phyloP scores from a whole-genome alignment of 1,140 invertebrate species.

The Monomorium pharaonis region DNA sequence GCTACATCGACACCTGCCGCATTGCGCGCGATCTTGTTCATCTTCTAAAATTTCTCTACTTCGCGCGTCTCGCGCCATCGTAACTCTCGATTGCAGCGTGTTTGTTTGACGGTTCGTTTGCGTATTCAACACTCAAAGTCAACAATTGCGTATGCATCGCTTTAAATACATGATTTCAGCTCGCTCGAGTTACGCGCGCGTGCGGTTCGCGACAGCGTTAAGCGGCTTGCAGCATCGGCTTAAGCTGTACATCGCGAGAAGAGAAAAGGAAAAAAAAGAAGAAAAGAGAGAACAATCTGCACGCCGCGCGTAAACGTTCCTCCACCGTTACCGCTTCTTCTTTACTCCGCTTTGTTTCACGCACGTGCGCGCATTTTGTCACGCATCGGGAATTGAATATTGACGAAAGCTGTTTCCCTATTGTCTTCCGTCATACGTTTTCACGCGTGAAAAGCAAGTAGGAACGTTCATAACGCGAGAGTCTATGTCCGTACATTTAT shows the following conservation, averaged over 20 bases:
- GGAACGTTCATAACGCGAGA: not conserved
- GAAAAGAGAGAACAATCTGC: no score
- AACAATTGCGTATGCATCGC: constrained; percentile 45
- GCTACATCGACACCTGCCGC: not conserved
- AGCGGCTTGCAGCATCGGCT: not conserved
- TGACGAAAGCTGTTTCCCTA: constrained; percentile 1
- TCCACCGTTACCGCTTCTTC: not conserved
- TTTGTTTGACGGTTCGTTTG: constrained; percentile 44
- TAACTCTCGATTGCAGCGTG: not conserved
- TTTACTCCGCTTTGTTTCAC: not conserved
- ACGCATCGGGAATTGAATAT: constrained; percentile 43
- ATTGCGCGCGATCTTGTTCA: not conserved
- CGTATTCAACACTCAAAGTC: constrained; percentile 58
- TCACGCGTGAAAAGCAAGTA: not conserved
- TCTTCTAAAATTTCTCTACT: not conserved
- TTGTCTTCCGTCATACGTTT: not conserved
- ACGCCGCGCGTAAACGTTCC: not conserved
- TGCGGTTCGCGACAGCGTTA: not conserved
- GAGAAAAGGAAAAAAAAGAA: no score
- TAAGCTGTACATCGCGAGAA: no score
- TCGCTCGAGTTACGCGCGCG: not conserved
- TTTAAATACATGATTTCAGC: constrained; percentile 32
- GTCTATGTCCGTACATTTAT: not conserved
- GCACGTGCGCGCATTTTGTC: constrained; percentile 26
- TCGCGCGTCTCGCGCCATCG: not conserved